phyloP scores from a whole-genome alignment of 2,888 invertebrate genomes.

The Macaria liturata region DNA sequence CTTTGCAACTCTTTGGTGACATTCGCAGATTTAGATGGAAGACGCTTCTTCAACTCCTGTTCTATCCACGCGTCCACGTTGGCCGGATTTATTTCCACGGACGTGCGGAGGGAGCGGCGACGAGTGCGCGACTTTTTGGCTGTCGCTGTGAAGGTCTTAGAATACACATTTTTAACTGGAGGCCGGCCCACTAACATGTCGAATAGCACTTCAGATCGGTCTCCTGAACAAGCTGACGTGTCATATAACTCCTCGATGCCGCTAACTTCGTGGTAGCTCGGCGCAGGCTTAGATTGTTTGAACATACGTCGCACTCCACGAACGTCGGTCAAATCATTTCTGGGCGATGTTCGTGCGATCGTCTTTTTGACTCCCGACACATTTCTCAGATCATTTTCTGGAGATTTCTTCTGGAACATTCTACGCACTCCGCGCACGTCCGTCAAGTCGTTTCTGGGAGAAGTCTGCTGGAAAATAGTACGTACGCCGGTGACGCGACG shows the following conservation, averaged over 20 bases:
- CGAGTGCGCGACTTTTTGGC: conserved; percentile 29
- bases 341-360: conserved; percentile 47
- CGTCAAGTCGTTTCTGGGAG: conserved; percentile 61
- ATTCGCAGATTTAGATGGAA: conserved; percentile 41
- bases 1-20: conserved; percentile 50
- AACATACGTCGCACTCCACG: conserved; percentile 58
- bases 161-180: conserved; percentile 51
- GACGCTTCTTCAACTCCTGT: conserved; percentile 46
- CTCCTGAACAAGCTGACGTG: conserved; percentile 36
- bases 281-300: conserved; percentile 33
- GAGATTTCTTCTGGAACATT: conserved; percentile 53
- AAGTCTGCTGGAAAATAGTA: conserved; percentile 42
- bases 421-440: conserved; percentile 64
- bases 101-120: conserved; percentile 46
- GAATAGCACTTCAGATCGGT: conserved; percentile 49
- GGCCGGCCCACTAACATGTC: conserved; percentile 58
- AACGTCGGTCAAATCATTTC: conserved; percentile 60
- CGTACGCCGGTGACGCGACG: conserved; percentile 54
- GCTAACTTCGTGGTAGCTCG: conserved; percentile 53
- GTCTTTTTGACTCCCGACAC: conserved; percentile 62
- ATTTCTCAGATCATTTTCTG: conserved; percentile 58
- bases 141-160: conserved; percentile 54
- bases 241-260: conserved; percentile 65
- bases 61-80: conserved; percentile 63
- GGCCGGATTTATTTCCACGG: conserved; percentile 45